phyloP scores from a whole-genome alignment of 2,113 vertebrate genomes.

The Prunella himalayana region DNA sequence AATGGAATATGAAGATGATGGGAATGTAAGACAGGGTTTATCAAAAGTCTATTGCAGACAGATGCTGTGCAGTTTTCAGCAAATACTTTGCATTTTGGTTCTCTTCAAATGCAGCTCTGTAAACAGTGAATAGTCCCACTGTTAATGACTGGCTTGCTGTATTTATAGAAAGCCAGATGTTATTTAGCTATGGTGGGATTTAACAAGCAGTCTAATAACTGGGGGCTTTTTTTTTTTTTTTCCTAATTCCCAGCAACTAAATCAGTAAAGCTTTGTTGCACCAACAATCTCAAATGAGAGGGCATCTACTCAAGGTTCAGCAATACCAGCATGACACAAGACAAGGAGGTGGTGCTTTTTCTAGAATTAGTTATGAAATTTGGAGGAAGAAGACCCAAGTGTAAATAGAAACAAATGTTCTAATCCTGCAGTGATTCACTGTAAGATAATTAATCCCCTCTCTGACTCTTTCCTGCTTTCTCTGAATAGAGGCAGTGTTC shows the following conservation, averaged over 20 bases:
- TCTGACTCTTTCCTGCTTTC: background rate
- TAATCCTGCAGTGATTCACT: background rate
- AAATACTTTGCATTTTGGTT: slow-evolving; percentile 17
- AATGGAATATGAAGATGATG: background rate
- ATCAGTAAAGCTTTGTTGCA: background rate
- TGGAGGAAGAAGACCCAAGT: background rate
- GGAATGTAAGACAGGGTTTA: background rate
- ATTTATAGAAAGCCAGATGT: slow-evolving; percentile 52
- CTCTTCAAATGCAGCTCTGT: slow-evolving; percentile 28
- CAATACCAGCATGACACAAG: background rate
- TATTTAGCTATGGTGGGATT: slow-evolving; percentile 12
- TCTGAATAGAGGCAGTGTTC: background rate
- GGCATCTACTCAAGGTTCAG: background rate
- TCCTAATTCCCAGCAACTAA: background rate
- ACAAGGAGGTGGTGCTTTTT: background rate
- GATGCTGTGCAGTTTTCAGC: slow-evolving; percentile 20
- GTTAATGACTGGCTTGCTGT: slow-evolving; percentile 20
- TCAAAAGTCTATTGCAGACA: slow-evolving; percentile 9
- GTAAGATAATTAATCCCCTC: background rate
- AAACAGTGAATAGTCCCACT: slow-evolving; percentile 25
- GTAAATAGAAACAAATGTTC: background rate
- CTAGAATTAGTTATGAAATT: background rate
- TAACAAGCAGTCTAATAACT: background rate
- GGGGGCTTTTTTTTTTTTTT: background rate
- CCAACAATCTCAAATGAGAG: background rate